These are phyloP conservation scores for Silurus aristotelis DNA, from an alignment of 2,797 vertebrate genomes.

Conservation along the genomic window DNA sequence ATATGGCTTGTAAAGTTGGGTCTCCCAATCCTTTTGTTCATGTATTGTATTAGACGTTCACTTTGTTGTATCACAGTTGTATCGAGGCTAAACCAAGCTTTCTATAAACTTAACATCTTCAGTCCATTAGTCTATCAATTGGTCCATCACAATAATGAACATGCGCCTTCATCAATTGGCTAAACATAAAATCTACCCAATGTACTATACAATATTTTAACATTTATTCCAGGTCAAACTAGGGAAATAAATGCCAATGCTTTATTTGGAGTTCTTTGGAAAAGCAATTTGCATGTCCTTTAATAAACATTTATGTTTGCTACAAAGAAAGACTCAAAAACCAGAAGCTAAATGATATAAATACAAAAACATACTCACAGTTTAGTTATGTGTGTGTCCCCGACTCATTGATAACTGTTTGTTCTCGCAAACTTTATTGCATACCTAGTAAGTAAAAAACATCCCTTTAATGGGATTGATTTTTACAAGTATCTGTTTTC, in stretches of 20 bases:
- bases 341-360: not conserved
- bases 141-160: not conserved
- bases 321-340: not conserved
- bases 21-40: too few species aligned
- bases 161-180: not conserved
- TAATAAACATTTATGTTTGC: not conserved
- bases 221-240: not conserved
- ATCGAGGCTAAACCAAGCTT: not conserved
- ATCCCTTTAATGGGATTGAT: not conserved
- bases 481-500: not conserved
- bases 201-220: not conserved
- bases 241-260: not conserved
- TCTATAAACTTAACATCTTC: not conserved
- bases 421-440: not conserved
- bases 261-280: not conserved
- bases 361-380: not conserved
- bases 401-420: not conserved
- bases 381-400: not conserved
- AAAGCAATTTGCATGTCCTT: not conserved
- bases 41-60: not conserved
- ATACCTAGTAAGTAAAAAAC: not conserved
- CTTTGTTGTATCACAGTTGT: not conserved
- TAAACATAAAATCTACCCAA: not conserved
- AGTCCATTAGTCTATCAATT: not conserved
- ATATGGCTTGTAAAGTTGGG: too few species aligned